Evolutionary conservation across 2,888 invertebrate species (phyloP).

Genomic region (Trachelus tabidus): DNA sequence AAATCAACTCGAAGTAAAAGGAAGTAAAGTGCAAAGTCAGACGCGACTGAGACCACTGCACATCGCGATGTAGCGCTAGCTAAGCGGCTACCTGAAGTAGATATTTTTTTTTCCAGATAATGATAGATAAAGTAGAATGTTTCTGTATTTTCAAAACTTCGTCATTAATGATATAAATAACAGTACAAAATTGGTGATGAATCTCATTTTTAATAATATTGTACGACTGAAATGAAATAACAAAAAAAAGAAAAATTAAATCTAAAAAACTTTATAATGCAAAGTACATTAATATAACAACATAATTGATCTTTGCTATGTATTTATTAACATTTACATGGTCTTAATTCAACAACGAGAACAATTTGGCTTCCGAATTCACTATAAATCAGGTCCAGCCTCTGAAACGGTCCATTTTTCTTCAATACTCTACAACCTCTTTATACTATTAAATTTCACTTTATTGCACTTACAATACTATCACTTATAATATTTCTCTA

Average conservation of each 20-base stretch:
- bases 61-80: neutral
- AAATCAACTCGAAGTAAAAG: neutral
- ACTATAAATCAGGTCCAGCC: slow-evolving; percentile 52
- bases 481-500: neutral
- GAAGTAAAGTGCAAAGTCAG: slow-evolving; percentile 23
- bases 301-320: slow-evolving; percentile 7
- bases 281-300: slow-evolving; percentile 16
- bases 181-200: neutral
- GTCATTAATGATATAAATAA: neutral
- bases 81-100: neutral
- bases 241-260: slow-evolving; percentile 5
- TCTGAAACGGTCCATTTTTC: slow-evolving; percentile 20
- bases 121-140: neutral
- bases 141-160: slow-evolving; percentile 17
- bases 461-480: neutral
- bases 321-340: neutral
- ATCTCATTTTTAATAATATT: slow-evolving; percentile 5
- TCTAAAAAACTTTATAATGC: slow-evolving; percentile 23
- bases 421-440: neutral
- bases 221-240: slow-evolving; percentile 34
- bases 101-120: neutral
- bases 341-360: slow-evolving; percentile 19
- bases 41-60: neutral
- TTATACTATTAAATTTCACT: neutral
- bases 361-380: slow-evolving; percentile 32